These are phyloP conservation scores for Ammodytes dubius DNA, from an alignment of 2,113 vertebrate genomes.

Conservation along the genomic window DNA sequence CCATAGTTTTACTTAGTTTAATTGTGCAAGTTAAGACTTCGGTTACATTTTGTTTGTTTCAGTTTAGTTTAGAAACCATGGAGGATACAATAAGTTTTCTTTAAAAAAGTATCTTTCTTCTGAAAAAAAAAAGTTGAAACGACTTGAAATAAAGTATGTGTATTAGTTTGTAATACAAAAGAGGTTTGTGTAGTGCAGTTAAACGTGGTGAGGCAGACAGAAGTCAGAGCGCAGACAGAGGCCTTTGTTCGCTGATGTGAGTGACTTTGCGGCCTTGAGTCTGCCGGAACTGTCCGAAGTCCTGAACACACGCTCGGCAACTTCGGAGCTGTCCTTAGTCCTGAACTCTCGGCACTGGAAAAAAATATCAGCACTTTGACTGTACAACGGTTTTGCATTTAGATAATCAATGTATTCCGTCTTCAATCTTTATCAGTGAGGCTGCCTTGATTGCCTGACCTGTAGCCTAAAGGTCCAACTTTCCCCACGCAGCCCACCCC, in stretches of 20 bases:
- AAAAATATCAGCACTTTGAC: background rate
- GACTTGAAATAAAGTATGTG: background rate
- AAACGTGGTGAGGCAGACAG: too few relatives aligned
- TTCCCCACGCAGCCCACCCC: constrained; percentile 6
- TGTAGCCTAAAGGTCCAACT: constrained; percentile 10
- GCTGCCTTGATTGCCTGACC: background rate
- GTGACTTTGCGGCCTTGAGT: background rate
- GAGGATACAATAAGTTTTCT: background rate
- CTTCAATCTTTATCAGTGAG: background rate
- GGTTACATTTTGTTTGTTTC: background rate
- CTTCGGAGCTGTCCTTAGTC: constrained; percentile 59
- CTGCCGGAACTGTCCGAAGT: constrained; percentile 76
- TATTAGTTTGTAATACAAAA: too few relatives aligned
- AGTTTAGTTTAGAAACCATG: background rate
- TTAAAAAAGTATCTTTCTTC: background rate
- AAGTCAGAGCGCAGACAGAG: constrained; percentile 16
- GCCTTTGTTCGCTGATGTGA: constrained; percentile 51
- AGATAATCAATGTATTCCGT: background rate
- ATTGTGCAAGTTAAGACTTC: background rate
- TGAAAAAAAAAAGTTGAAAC: background rate
- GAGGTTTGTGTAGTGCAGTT: too few relatives aligned
- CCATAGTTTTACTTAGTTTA: background rate
- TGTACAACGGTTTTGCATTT: background rate
- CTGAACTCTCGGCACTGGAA: constrained; percentile 18
- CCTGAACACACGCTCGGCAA: constrained; percentile 52